These are phyloP conservation scores for Drosophila neotestacea DNA, from an alignment of 2,888 invertebrate species.

Conservation along the genomic window DNA sequence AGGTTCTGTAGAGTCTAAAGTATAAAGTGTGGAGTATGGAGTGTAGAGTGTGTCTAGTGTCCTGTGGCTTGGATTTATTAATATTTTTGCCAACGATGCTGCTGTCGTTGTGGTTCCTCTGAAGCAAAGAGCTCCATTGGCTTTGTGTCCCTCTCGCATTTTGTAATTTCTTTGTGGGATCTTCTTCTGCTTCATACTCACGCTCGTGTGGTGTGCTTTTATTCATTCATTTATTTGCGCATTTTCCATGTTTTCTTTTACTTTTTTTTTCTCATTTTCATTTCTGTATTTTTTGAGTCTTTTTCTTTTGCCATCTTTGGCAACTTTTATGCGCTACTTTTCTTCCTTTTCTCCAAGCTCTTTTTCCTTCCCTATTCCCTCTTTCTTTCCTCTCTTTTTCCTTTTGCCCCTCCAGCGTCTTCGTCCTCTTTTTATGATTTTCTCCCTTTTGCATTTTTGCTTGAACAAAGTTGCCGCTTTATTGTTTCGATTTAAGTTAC, in stretches of 20 bases:
- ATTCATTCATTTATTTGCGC: slow-evolving; percentile 82
- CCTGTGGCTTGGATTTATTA: slow-evolving; percentile 75
- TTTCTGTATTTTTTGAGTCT: slow-evolving; percentile 29
- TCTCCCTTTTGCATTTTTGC: slow-evolving; percentile 68
- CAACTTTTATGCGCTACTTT: slow-evolving; percentile 53
- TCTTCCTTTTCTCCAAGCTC: background rate
- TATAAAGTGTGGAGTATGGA: background rate
- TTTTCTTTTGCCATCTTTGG: slow-evolving; percentile 47
- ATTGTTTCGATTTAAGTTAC: slow-evolving; percentile 85
- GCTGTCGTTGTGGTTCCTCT: slow-evolving; percentile 21
- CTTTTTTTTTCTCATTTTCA: slow-evolving; percentile 32
- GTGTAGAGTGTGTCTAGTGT: slow-evolving; percentile 39
- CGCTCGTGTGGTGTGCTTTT: slow-evolving; percentile 63
- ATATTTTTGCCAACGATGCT: slow-evolving; percentile 55
- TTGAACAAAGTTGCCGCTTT: slow-evolving; percentile 80
- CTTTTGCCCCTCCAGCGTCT: background rate
- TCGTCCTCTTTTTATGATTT: slow-evolving; percentile 48
- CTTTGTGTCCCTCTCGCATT: slow-evolving; percentile 31
- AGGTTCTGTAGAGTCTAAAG: too few relatives aligned
- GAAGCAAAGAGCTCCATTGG: slow-evolving; percentile 7
- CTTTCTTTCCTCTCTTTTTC: too few relatives aligned
- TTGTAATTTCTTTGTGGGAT: slow-evolving; percentile 56
- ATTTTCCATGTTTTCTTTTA: slow-evolving; percentile 68
- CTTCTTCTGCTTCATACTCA: slow-evolving; percentile 25
- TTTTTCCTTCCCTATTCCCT: too few relatives aligned